Base-by-base conservation (phyloP, 2,797 vertebrate genomes). In the Parambassis ranga region DNA sequence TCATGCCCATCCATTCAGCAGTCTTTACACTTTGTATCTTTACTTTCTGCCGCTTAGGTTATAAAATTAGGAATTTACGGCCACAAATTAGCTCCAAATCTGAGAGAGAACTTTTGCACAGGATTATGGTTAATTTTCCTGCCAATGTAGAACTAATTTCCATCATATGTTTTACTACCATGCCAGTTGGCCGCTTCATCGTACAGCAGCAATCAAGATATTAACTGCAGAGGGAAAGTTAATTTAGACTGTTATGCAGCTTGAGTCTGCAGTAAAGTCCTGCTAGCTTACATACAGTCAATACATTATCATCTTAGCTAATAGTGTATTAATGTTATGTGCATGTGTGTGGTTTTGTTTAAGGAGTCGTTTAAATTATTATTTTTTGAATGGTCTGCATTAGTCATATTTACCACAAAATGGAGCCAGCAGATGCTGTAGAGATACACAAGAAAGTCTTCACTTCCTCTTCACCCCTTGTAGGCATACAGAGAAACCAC, bases 391-490 rank as follows among this genome's bases (percentile, higher is more conserved):
- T 6, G 28, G 5, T 41, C 1, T 7, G 1, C 13, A 13, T 16
- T 2, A 14, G 8, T 26, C 1, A 16, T n/a, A 7, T 23, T 37
- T 20, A 22, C 5, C 16, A 26, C 32, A 15, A 42, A 23, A 41
- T 24, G 28, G 19, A 28, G 8, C 13, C n/a, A 20, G n/a, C n/a
- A n/a, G n/a, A n/a, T 20, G 10, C 5, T 44, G 19, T 10, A 47
- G 33, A 43, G 31, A 38, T 20, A 39, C 16, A 70, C 10, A 11
- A 37, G 15, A 67, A 46, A 14, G n/a, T n/a, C 26, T 50, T 13
- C 6, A 68, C 65, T 73, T 81, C 77, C 75, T 68, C 62, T 68
- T 71, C 24, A 44, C 33, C 24, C 11, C 10, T 3, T 8, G 6
- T n/a, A 71, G 39, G 60, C 35, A 35, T 10, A 27, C 32, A 70